phyloP scores from a whole-genome alignment of 2,888 invertebrate species.

The Nephrotoma guestfalica region DNA sequence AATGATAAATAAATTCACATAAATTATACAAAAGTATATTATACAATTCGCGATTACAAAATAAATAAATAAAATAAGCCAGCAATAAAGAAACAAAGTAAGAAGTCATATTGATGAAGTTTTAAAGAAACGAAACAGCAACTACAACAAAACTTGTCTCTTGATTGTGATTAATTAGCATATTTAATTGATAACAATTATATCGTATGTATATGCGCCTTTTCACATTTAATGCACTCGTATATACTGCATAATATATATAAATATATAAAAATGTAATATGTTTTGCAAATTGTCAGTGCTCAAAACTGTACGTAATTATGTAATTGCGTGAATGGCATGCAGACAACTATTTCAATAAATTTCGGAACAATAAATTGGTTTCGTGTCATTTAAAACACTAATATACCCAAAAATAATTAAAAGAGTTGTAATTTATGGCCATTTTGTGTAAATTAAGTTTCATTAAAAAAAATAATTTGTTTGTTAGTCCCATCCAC shows the following conservation, averaged over 20 bases:
- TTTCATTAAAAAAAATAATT: not conserved
- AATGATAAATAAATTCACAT: not conserved
- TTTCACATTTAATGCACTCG: not conserved
- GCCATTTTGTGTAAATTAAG: not conserved
- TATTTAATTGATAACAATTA: constrained; percentile 17
- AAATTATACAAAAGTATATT: not conserved
- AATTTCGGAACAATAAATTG: not conserved
- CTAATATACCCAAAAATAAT: not conserved
- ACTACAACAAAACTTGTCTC: not conserved
- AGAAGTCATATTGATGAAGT: not conserved
- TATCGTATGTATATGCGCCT: not conserved
- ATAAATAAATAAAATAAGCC: not conserved
- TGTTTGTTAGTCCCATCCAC: not conserved
- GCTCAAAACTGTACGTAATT: not conserved
- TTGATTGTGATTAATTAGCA: constrained; percentile 16
- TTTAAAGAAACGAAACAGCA: not conserved
- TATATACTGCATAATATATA: not conserved
- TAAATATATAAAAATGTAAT: not conserved
- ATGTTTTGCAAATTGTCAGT: not conserved
- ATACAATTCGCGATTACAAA: not conserved
- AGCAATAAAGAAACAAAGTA: not conserved
- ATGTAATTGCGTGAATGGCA: not conserved
- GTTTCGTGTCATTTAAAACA: not conserved
- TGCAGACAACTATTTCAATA: not conserved
- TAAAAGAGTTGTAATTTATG: not conserved